Base-by-base conservation (phyloP, 2,113 vertebrate genomes). In the Syngnathus scovelli region DNA sequence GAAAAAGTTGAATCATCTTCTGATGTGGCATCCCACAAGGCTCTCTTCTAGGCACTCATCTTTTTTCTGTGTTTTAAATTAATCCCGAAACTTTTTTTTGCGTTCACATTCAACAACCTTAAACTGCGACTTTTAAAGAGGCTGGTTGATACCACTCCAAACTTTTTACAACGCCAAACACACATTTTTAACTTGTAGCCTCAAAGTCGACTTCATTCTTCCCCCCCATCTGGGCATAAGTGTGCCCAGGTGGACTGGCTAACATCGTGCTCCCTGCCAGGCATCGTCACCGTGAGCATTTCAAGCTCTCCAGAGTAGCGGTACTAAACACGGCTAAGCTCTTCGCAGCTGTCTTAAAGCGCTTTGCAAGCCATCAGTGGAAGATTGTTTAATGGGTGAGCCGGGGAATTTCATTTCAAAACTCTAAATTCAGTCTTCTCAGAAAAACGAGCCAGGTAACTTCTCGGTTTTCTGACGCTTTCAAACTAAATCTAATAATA, bases 341-440 rank as follows among this genome's bases (percentile, higher is more conserved):
- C 67, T 64, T 54, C 1, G 60, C 58, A 18, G 66, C 72, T 67
- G 71, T 70, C 21, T 74, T 60, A 73, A 74, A 80, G 43, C 11
- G 6, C 62, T 78, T 67, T 1, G 43, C 66, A 64, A 66, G 19
- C 33, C 76, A 79, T 77, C 83, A 71, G 68, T 78, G 71, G 71
- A 38, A 19, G 19, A 63, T 62, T 63, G 52, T 77, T 76, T 71
- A 82, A 82, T 75, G 74, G 72, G 65, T 69, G 48, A 27, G 43
- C 19, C 48, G 37, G 51, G 2, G 5, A 49, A 33, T 33, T 33
- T 33, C 52, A 23, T 48, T 65, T 74, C 72, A 62, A 70, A 44
- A 52, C 69, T 67, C 9, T 0, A 8, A 56, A n/a, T 49, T 70
- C 1, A 9, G 63, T 59, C 59, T 52, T 49, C 61, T 62, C 12